Conservation (phyloP, 2,797 vertebrate genomes). For the Protosalanx chinensis region DNA sequence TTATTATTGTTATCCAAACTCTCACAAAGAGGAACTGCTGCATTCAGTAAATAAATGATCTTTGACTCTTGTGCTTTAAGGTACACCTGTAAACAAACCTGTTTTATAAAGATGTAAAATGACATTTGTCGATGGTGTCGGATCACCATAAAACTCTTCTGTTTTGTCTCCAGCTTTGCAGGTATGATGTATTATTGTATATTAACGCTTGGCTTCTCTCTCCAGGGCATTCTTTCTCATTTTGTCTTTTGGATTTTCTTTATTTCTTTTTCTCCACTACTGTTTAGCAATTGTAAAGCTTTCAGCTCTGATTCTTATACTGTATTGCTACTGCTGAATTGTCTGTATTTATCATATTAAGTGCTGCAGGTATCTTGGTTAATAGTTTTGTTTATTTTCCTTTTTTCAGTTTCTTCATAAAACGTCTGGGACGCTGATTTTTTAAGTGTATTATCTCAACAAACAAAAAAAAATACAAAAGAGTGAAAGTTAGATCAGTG, state of each 20-base stretch:
- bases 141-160: constrained; percentile 69
- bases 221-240: constrained; percentile 72
- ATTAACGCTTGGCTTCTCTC: constrained; percentile 77
- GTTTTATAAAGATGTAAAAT: constrained; percentile 76
- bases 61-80: constrained; percentile 76
- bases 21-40: constrained; percentile 71
- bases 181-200: constrained; percentile 80
- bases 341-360: constrained; percentile 83
- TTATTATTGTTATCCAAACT: constrained; percentile 49
- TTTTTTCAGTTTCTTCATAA: constrained; percentile 66
- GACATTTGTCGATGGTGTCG: constrained; percentile 58
- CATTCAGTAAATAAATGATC: constrained; percentile 65
- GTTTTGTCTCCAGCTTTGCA: constrained; percentile 68
- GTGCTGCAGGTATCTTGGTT: constrained; percentile 80
- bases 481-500: constrained; percentile 79
- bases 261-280: constrained; percentile 59
- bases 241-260: constrained; percentile 48
- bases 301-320: constrained; percentile 76
- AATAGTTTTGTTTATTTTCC: constrained; percentile 61
- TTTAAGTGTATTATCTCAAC: constrained; percentile 77
- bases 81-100: constrained; percentile 77
- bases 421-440: constrained; percentile 80
- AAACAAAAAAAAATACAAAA: constrained; percentile 59
- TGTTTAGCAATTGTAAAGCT: constrained; percentile 80
- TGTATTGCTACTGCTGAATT: constrained; percentile 80